Conservation (phyloP, 2,888 invertebrate species). For the Platypus cylindrus region DNA sequence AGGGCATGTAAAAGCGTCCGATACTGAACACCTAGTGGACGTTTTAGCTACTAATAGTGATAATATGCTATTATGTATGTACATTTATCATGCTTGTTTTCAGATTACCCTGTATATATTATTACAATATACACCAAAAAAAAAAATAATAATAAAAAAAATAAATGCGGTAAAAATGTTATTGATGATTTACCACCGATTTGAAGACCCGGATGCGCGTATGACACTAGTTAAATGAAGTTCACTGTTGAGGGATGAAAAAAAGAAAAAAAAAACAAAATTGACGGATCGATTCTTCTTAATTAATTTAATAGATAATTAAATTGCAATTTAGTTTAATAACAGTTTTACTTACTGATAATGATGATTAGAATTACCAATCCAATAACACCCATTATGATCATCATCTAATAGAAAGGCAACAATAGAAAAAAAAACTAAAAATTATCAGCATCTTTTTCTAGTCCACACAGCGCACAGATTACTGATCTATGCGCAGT, state of each 20-base stretch:
- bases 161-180: conserved; percentile 28
- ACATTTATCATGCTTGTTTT: too few species aligned
- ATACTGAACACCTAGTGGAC: too few species aligned
- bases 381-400: conserved; percentile 78
- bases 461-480: too few species aligned
- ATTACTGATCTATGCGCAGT: background rate
- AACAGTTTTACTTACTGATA: conserved; percentile 51
- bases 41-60: too few species aligned
- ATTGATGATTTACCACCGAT: too few species aligned
- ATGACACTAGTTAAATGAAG: conserved; percentile 34
- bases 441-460: conserved; percentile 6
- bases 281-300: background rate
- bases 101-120: conserved; percentile 12
- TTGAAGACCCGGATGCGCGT: conserved; percentile 25
- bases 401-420: conserved; percentile 57
- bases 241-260: conserved; percentile 35
- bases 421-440: conserved; percentile 2
- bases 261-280: background rate
- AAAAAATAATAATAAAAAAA: conserved; percentile 15
- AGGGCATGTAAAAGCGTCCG: too few species aligned
- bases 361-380: conserved; percentile 69
- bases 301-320: background rate
- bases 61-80: too few species aligned
- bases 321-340: background rate
- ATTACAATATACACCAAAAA: conserved; percentile 7